Evolutionary conservation across 2,888 invertebrate genomes (phyloP), one percentile per base, ranked within the genome.

Genomic region (Sphaerophoria taeniata): DNA sequence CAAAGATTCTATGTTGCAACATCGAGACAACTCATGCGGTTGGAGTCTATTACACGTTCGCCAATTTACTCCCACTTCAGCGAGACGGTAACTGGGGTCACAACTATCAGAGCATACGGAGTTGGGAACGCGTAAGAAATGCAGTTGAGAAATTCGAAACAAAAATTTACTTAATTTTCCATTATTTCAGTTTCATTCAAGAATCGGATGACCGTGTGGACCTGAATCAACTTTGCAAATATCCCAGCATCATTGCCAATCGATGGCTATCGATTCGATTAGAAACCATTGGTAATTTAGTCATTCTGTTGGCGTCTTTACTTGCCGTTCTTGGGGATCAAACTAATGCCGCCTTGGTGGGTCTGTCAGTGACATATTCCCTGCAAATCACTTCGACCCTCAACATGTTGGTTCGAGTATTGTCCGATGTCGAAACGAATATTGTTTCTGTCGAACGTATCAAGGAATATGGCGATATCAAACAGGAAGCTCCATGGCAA

Each of bases 41-140:
- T 99, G 78, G 98, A 98, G 91, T 98, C 98, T 0, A 95, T 98
- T 0, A 97, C 98, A 0, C 94, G 98, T 72, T 99, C 99, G 36
- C 99, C 99, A 0, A 98, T 99, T 89, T 99, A 98, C 93, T 98
- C 98, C 7, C 98, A 98, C 92, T 98, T 99, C 90, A 96, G 97
- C 24, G 99, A 99, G 93, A 98, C 97, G 56, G 95, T 99, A 63
- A 96, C 96, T 2, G 97, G 97, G 89, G 96, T 96, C 0, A 94
- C 95, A 58, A 96, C 96, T 0, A 98, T 98, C 87, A 93, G 98
- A 88, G 98, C 98, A 0, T 98, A 96, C 90, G 93, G 94, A 49
- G 96, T 96, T 47, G 94, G 96, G 88, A 86, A 89, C 67, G 89
- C 91, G 91, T 91, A 81, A 88, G 88, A 71, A 6, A 70, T 6